A percentile compares a stretch with the other conserved stretches of the same genome.
Conservation (phyloP, 1,140 invertebrate species). For the Drosophila parvula region DNA sequence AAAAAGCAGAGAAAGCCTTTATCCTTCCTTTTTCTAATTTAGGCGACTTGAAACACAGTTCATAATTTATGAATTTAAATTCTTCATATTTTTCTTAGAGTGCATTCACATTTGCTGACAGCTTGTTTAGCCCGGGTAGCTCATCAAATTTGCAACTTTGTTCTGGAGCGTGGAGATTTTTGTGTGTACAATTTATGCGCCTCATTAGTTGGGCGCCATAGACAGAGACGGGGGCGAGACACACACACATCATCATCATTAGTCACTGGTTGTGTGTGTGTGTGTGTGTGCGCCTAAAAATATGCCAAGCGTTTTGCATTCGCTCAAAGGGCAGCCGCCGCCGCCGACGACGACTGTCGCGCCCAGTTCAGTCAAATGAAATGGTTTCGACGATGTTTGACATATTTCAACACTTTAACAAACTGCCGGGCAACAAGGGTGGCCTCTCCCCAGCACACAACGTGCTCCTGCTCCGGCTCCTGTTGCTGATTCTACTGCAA, state of each 20-base stretch:
- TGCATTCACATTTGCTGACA: slow-evolving; percentile 47
- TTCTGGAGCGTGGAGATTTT: slow-evolving; percentile 49
- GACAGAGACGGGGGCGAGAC: slow-evolving; percentile 14
- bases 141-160: slow-evolving; percentile 79
- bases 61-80: not conserved
- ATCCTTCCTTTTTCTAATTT: not conserved
- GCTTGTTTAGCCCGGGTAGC: slow-evolving; percentile 62
- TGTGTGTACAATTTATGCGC: slow-evolving; percentile 81
- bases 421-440: slow-evolving; percentile 31
- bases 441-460: slow-evolving; percentile 5
- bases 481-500: slow-evolving; percentile 29
- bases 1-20: not conserved
- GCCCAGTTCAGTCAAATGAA: slow-evolving; percentile 69
- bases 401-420: slow-evolving; percentile 77
- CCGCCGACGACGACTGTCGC: slow-evolving; percentile 7
- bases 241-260: slow-evolving; percentile 74
- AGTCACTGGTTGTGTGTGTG: slow-evolving; percentile 71
- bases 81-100: not conserved
- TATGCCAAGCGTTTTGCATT: slow-evolving; percentile 76
- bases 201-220: slow-evolving; percentile 75
- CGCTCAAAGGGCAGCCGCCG: slow-evolving; percentile 36
- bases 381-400: slow-evolving; percentile 78
- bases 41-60: not conserved
- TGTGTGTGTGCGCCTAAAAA: slow-evolving; percentile 70
- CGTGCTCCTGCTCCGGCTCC: slow-evolving; percentile 22